These are phyloP conservation scores for Ondatra zibethicus DNA, from an alignment of 2,113 vertebrate species.

Conservation along the genomic window DNA sequence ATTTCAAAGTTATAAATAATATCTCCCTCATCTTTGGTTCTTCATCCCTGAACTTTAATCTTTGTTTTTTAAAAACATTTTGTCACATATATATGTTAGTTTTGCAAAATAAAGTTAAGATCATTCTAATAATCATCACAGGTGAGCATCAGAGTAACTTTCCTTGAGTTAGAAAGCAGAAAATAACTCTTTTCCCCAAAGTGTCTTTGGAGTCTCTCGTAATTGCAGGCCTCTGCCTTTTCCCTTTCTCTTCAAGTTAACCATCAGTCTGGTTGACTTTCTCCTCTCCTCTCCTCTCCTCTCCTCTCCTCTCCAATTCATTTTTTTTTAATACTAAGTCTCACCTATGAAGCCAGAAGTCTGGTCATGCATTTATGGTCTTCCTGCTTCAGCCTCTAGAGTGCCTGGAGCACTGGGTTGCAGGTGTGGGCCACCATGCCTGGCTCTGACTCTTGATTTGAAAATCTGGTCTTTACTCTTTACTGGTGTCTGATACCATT, in stretches of 20 bases:
- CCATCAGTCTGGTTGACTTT: background rate
- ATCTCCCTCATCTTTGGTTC: background rate
- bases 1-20: conserved; percentile 6
- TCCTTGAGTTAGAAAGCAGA: background rate
- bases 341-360: background rate
- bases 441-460: background rate
- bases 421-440: too few relatives aligned
- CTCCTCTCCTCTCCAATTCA: too few relatives aligned
- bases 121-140: background rate
- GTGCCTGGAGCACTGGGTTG: background rate
- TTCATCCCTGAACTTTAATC: background rate
- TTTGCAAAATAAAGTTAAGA: conserved; percentile 35
- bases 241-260: background rate
- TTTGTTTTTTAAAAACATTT: background rate
- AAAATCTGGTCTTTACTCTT: background rate
- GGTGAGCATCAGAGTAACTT: background rate
- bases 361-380: background rate
- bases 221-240: background rate
- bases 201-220: background rate
- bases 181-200: background rate
- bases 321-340: background rate
- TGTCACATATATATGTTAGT: background rate
- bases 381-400: background rate
- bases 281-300: rapidly evolving
- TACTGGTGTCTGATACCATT: background rate